phyloP scores from a whole-genome alignment of 1,140 invertebrate genomes.

The Bombus huntii region DNA sequence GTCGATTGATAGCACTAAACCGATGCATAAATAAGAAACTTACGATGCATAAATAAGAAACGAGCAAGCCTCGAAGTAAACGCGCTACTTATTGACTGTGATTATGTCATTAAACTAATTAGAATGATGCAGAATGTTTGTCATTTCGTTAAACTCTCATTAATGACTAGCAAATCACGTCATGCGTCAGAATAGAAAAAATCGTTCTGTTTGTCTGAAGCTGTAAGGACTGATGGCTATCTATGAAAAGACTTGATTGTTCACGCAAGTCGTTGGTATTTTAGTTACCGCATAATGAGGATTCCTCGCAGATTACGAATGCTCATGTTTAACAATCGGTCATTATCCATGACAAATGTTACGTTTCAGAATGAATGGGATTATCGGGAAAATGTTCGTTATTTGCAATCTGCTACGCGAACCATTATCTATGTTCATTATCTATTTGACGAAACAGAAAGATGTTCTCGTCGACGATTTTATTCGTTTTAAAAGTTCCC shows the following conservation, averaged over 20 bases:
- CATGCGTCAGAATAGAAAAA: slow-evolving; percentile 62
- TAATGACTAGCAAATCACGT: slow-evolving; percentile 59
- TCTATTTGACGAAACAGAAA: slow-evolving; percentile 1
- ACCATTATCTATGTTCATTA: not conserved
- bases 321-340: slow-evolving; percentile 61
- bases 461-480: no score
- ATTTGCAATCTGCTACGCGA: slow-evolving; percentile 12
- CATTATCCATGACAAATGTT: slow-evolving; percentile 64
- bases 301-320: slow-evolving; percentile 59
- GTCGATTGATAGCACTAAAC: not conserved
- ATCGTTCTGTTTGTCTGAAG: slow-evolving; percentile 59
- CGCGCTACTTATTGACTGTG: not conserved
- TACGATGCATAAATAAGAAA: not conserved
- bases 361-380: slow-evolving; percentile 53
- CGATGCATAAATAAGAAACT: not conserved
- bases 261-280: slow-evolving; percentile 45
- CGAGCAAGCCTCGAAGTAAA: slow-evolving; percentile 1
- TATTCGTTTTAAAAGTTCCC: not conserved
- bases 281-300: slow-evolving; percentile 60
- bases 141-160: slow-evolving; percentile 60
- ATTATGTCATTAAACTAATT: slow-evolving; percentile 53
- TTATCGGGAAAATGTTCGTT: slow-evolving; percentile 44
- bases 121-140: slow-evolving; percentile 41
- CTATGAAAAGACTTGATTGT: slow-evolving; percentile 64
- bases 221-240: slow-evolving; percentile 58